These are phyloP conservation scores for Tauraco hartlaubi DNA, from an alignment of 2,797 vertebrate genomes.

Conservation along the genomic window DNA sequence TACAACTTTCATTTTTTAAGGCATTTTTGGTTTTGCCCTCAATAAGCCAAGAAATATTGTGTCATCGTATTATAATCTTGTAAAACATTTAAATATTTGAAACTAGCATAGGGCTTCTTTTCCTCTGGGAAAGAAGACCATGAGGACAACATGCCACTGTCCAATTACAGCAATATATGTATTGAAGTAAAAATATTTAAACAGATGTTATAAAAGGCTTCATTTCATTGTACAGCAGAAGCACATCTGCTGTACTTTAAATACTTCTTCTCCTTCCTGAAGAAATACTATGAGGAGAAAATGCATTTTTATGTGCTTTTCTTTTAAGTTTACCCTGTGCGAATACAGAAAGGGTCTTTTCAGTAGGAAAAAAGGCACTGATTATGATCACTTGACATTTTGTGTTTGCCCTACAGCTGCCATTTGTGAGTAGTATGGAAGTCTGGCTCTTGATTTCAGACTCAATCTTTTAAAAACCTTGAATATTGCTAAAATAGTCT, in stretches of 20 bases:
- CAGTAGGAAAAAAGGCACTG: conserved; percentile 30
- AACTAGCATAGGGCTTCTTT: not conserved
- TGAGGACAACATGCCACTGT: not conserved
- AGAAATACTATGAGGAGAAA: conserved; percentile 18
- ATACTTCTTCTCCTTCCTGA: conserved; percentile 29
- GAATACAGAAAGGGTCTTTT: conserved; percentile 9
- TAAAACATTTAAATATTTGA: conserved; percentile 12
- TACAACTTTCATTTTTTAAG: not conserved
- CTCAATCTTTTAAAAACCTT: conserved; percentile 11
- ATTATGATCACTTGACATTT: conserved; percentile 21
- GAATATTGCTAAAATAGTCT: conserved; percentile 1
- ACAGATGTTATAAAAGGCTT: conserved; percentile 16
- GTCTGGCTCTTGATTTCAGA: conserved; percentile 21
- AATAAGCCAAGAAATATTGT: not conserved
- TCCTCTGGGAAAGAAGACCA: not conserved
- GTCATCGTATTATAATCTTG: not conserved
- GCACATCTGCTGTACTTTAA: conserved; percentile 47
- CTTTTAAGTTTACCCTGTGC: conserved; percentile 35
- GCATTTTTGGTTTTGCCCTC: not conserved
- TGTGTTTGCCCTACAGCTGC: conserved; percentile 7
- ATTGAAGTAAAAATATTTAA: conserved; percentile 35
- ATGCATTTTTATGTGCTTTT: conserved; percentile 37
- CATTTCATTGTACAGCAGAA: not conserved
- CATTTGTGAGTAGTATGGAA: conserved; percentile 5
- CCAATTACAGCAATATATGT: conserved; percentile 11